Conservation (phyloP, 2,797 vertebrate genomes). For the Trematomus bernacchii region DNA sequence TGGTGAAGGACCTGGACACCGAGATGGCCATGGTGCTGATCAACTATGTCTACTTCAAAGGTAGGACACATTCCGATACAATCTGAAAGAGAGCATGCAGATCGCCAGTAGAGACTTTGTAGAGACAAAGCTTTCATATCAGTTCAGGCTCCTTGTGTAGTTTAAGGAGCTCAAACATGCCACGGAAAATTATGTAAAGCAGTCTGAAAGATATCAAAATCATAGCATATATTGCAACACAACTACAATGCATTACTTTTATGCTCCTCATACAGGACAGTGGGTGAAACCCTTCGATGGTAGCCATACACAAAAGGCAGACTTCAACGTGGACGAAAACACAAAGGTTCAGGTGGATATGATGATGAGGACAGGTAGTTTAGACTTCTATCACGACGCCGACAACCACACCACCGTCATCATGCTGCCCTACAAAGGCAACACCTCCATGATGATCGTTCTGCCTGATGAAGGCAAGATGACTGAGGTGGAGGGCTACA, state of each 20-base stretch:
- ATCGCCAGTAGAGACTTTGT: background rate
- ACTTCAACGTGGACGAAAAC: constrained; percentile 85
- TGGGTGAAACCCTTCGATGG: constrained; percentile 91
- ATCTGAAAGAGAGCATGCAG: constrained; percentile 2
- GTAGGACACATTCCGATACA: constrained; percentile 75
- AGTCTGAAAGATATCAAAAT: background rate
- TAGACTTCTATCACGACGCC: constrained; percentile 82
- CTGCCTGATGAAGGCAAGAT: constrained; percentile 89
- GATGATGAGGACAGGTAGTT: constrained; percentile 89
- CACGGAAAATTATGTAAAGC: background rate
- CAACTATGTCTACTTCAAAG: constrained; percentile 91
- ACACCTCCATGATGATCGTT: constrained; percentile 89
- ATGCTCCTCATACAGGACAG: constrained; percentile 73
- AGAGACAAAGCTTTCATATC: background rate
- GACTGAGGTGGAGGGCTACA: constrained; percentile 81
- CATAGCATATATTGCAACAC: background rate
- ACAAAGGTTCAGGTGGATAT: constrained; percentile 89
- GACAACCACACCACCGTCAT: constrained; percentile 85
- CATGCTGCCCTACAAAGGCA: constrained; percentile 90
- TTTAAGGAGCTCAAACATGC: background rate
- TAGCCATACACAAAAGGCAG: constrained; percentile 80
- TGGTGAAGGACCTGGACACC: constrained; percentile 86
- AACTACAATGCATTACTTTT: background rate
- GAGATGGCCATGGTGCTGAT: constrained; percentile 88
- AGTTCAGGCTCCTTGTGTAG: background rate